Conservation (phyloP, 2,888 invertebrate species). For the Branchellion lobata region DNA sequence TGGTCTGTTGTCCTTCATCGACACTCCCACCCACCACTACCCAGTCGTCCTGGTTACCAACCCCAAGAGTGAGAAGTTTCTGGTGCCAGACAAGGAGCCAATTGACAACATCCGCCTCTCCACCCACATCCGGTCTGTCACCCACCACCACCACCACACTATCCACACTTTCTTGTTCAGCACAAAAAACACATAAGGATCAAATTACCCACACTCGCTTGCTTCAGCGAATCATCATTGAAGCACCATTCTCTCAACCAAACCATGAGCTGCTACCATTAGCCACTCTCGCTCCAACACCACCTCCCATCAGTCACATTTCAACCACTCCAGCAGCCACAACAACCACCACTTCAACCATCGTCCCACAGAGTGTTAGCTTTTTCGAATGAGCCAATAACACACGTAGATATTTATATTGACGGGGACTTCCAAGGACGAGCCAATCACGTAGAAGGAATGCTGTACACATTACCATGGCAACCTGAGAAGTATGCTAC, state of each 20-base stretch:
- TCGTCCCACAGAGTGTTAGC: conserved; percentile 70
- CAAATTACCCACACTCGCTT: neutral
- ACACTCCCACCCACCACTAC: conserved; percentile 70
- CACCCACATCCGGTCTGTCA: conserved; percentile 72
- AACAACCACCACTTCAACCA: neutral
- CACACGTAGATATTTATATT: conserved; percentile 71
- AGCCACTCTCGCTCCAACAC: neutral
- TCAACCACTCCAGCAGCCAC: neutral
- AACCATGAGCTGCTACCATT: neutral
- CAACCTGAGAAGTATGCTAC: conserved; percentile 68
- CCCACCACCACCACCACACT: no score
- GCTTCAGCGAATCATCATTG: no score
- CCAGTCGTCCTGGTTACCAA: conserved; percentile 82
- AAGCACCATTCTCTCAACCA: neutral
- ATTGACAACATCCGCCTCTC: conserved; percentile 70
- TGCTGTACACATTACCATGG: conserved; percentile 76
- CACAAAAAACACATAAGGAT: no score
- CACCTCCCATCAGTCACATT: neutral
- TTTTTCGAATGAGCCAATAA: conserved; percentile 73
- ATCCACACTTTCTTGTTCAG: no score
- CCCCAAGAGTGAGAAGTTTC: conserved; percentile 80
- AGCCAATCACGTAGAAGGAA: conserved; percentile 69
- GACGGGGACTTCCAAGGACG: conserved; percentile 66
- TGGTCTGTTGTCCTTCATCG: conserved; percentile 81
- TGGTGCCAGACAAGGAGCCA: conserved; percentile 75